A percentile compares a stretch with the other conserved stretches of the same genome.
Evolutionary conservation across 2,113 vertebrate species (phyloP).

Genomic region (Coryphaenoides rupestris): DNA sequence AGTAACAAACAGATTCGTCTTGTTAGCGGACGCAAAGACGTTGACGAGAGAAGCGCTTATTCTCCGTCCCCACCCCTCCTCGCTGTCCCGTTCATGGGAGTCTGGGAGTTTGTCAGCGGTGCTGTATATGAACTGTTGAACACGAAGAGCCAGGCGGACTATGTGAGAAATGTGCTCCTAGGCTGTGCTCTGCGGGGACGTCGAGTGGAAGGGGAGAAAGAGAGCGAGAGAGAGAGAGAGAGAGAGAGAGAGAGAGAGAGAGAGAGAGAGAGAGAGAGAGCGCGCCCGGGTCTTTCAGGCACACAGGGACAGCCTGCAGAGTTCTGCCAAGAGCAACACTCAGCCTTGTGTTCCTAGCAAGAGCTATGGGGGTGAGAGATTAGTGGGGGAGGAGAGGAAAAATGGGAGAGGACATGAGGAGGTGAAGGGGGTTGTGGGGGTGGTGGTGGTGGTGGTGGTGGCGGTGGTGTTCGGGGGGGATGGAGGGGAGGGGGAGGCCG

Average conservation of each 20-base stretch:
- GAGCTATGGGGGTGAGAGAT: constrained; percentile 57
- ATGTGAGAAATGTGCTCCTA: constrained; percentile 77
- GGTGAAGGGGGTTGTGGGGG: constrained; percentile 7
- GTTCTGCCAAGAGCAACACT: constrained; percentile 80
- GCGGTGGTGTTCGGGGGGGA: too few species aligned
- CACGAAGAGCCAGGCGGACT: constrained; percentile 69
- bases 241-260: too few species aligned
- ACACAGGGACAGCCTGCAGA: constrained; percentile 73
- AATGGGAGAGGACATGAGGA: not conserved
- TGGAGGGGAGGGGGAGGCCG: too few species aligned
- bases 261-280: too few species aligned
- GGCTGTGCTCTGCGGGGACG: constrained; percentile 66
- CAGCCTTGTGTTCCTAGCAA: constrained; percentile 63
- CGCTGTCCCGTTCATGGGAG: too few species aligned
- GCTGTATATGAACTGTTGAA: constrained; percentile 60
- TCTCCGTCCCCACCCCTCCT: too few species aligned
- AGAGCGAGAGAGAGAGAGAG: too few species aligned
- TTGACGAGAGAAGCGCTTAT: too few species aligned
- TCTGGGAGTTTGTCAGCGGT: constrained; percentile 53
- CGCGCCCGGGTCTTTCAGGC: too few species aligned
- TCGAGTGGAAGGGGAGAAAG: constrained; percentile 62
- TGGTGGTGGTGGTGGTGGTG: constrained; percentile 28
- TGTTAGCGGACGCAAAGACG: constrained; percentile 30
- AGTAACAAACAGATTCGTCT: constrained; percentile 44
- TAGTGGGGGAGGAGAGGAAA: constrained; percentile 41